A percentile compares a stretch with the other conserved stretches of the same genome.
phyloP scores from a whole-genome alignment of 2,888 invertebrate species.

The Agonopterix alstromeriana region DNA sequence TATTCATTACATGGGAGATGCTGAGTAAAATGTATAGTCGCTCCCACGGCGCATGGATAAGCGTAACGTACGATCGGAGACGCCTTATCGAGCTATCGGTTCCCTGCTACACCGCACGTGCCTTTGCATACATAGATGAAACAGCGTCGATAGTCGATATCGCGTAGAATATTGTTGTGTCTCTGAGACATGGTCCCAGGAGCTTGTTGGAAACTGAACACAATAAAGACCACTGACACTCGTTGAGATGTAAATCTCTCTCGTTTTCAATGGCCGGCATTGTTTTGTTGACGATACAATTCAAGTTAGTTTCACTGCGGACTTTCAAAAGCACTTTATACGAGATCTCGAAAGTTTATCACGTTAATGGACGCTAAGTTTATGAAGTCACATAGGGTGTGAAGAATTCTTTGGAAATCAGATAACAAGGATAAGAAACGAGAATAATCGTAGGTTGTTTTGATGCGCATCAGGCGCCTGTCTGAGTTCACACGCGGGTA shows the following conservation, averaged over 20 bases:
- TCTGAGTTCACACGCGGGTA: background rate
- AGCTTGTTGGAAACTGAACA: constrained; percentile 30
- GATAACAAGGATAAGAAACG: background rate
- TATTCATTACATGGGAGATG: constrained; percentile 58
- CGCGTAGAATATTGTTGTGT: constrained; percentile 44
- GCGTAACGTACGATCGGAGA: constrained; percentile 56
- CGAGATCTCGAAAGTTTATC: constrained; percentile 23
- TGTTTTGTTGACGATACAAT: constrained; percentile 52
- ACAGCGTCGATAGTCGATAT: constrained; percentile 44
- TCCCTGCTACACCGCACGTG: constrained; percentile 51
- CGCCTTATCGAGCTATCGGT: constrained; percentile 55
- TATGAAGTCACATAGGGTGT: background rate
- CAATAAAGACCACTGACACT: constrained; percentile 45
- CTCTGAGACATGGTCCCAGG: constrained; percentile 32
- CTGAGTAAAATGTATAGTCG: constrained; percentile 46
- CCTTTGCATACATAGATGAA: constrained; percentile 50
- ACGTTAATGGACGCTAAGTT: constrained; percentile 7
- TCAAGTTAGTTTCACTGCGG: constrained; percentile 38
- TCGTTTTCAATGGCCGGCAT: constrained; percentile 48
- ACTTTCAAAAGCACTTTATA: constrained; percentile 34
- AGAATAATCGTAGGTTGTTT: background rate
- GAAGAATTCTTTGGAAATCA: constrained; percentile 1
- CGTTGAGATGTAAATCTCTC: constrained; percentile 51
- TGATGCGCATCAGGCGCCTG: background rate
- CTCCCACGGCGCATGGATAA: constrained; percentile 44